These are phyloP conservation scores for Protobothrops flavoviridis DNA, from an alignment of 2,113 vertebrate genomes.

Conservation along the genomic window DNA sequence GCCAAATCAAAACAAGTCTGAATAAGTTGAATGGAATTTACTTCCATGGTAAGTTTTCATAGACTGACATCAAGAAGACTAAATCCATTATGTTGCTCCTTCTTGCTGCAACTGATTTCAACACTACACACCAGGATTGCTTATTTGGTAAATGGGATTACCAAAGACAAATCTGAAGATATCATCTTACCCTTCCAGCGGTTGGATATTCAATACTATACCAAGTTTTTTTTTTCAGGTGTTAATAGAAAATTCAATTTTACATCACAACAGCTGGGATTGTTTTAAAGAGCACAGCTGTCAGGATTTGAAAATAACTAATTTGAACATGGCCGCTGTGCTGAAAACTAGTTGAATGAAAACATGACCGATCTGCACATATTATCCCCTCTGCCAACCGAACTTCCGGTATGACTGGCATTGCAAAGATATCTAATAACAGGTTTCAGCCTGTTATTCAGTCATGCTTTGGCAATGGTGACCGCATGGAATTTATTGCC, in stretches of 20 bases:
- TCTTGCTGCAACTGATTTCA: constrained; percentile 31
- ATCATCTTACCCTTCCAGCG: constrained; percentile 47
- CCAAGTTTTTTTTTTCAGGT: constrained; percentile 55
- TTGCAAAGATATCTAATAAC: neutral
- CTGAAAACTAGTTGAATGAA: constrained; percentile 53
- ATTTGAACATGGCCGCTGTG: constrained; percentile 46
- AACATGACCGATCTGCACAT: constrained; percentile 18
- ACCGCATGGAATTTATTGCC: constrained; percentile 16
- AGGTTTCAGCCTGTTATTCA: neutral
- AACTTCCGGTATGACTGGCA: constrained; percentile 20
- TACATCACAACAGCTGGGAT: constrained; percentile 61
- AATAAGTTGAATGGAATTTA: neutral
- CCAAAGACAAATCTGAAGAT: constrained; percentile 26
- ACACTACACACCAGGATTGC: neutral
- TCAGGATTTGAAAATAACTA: constrained; percentile 62
- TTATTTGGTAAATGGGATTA: constrained; percentile 30
- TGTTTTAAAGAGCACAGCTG: constrained; percentile 63
- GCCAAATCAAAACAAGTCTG: neutral
- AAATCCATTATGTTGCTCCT: constrained; percentile 18
- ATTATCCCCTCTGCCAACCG: constrained; percentile 31
- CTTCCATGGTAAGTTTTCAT: neutral
- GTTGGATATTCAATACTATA: constrained; percentile 50
- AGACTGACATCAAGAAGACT: constrained; percentile 12
- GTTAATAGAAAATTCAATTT: constrained; percentile 63
- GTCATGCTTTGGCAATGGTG: neutral